Base-by-base conservation (phyloP, 2,797 vertebrate genomes). In the Halcyon chelicuti region DNA sequence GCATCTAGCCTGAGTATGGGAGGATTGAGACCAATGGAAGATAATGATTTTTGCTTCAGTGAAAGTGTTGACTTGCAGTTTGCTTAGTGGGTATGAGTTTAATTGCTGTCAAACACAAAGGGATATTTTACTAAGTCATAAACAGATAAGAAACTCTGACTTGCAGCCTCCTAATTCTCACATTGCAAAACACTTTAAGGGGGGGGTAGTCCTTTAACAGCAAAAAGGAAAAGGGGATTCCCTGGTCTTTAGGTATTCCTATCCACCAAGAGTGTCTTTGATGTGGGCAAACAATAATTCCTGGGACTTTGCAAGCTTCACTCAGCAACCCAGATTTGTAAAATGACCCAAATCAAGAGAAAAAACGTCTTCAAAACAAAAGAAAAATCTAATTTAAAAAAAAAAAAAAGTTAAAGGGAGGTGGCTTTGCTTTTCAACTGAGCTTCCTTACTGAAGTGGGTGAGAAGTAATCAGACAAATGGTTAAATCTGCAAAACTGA, bases 391-490 rank as follows among this genome's bases (percentile, higher is more conserved):
- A 17, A 54, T 54, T 18, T 11, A 31, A 7, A 5, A 52, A 28
- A n/a, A 8, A 31, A 80, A 60, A 77, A 25, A 5, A 73, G 49
- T 46, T 19, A 80, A 51, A 65, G 11, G 18, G 7, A 4, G 3
- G 1, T 2, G 3, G 6, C 26, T 67, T 91, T 86, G 14, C 22
- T 76, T 90, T 86, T 86, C n/a, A 68, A 61, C 21, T 80, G 60
- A 20, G 5, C 35, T 86, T 84, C 35, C 39, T 86, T 75, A 39
- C 26, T 51, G 17, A 94, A 81, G n/a, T 93, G 52, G 15, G 39
- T 81, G 82, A 84, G 61, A 93, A 88, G 42, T 60, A 88, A 90
- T 72, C 73, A 95, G 79, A 84, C 51, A 95, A 93, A 96, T 82
- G 51, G 89, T 96, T 95, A 94, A 96, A 92, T 35, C 35, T 76